Percentiles rank a stretch among this genome's conserved stretches.
Conservation (phyloP, 2,888 invertebrate species). For the Synanthedon formicaeformis region DNA sequence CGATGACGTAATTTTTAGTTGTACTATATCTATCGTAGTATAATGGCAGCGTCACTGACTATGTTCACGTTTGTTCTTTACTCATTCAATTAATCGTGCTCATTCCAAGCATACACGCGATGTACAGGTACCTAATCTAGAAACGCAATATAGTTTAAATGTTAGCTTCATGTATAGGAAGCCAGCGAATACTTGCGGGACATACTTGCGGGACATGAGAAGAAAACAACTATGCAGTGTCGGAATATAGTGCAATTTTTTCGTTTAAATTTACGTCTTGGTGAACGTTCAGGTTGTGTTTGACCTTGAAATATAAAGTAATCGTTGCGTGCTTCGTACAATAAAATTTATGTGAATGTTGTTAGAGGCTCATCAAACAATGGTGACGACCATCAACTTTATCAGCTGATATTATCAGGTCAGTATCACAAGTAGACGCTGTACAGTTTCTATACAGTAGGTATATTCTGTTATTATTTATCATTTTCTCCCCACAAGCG, state of each 20-base stretch:
- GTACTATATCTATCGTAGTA: constrained; percentile 25
- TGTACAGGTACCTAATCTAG: background rate
- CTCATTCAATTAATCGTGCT: constrained; percentile 12
- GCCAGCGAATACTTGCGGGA: background rate
- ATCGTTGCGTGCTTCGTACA: background rate
- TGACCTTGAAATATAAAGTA: background rate
- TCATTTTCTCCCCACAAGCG: too few species aligned
- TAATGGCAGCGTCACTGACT: constrained; percentile 16
- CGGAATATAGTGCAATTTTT: background rate
- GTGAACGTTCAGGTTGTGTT: background rate
- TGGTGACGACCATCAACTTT: background rate
- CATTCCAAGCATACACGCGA: constrained; percentile 4
- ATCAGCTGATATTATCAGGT: background rate
- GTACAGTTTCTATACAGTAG: too few species aligned
- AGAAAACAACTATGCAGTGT: background rate
- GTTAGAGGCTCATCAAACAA: background rate
- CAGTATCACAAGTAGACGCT: background rate
- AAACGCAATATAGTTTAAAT: constrained; percentile 7
- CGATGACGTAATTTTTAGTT: constrained; percentile 28
- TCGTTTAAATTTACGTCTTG: background rate
- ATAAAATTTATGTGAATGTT: background rate
- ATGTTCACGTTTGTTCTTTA: constrained; percentile 13
- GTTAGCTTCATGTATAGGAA: background rate
- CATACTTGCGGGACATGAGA: background rate
- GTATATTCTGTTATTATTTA: too few species aligned